Base-by-base conservation (phyloP, 2,113 vertebrate genomes). In the Corythornis vintsioides region DNA sequence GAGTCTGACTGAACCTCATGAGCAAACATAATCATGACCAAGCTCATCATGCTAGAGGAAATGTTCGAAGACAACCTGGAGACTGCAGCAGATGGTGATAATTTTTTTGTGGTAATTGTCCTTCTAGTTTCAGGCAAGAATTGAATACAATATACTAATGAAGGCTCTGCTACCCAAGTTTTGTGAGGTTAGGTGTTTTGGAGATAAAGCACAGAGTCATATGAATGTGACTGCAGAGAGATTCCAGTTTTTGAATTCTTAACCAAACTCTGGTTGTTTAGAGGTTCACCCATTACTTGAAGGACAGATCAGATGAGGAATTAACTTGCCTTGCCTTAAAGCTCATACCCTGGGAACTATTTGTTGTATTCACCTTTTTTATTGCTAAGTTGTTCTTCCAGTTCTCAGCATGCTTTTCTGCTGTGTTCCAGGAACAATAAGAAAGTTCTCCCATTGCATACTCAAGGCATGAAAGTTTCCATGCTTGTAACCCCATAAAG, bases 361-460 rank as follows among this genome's bases (percentile, higher is more conserved):
- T 89, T 90, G 59, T 92, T 53, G 83, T 82, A 90, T 84, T 90
- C 92, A 95, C 86, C 83, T 93, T 89, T 93, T 96, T 96, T 92
- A 96, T 95, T 92, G 86, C 86, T 84, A 90, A 88, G 63, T 86
- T 94, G 90, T 95, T 81, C 93, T 90, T 94, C 90, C 96, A 94
- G 81, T 78, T 94, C 95, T 96, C 96, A 94, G 90, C 95, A 95
- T 89, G 88, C 26, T 90, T 95, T 93, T 89, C 74, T 93, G 83
- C 81, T 84, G 66, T 60, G 70, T 93, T 94, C 95, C 90, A 96
- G 92, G 83, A 95, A 93, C 88, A 92, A 50, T 79, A 90, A 82
- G 78, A 87, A 85, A 74, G 35, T 77, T 74, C 22, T 90, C 86
- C 61, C 73, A 73, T 38, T 94, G 80, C 86, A 92, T 50, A 90